These are phyloP conservation scores for Lutjanus argentimaculatus DNA, from an alignment of 2,797 vertebrate genomes.

Conservation along the genomic window DNA sequence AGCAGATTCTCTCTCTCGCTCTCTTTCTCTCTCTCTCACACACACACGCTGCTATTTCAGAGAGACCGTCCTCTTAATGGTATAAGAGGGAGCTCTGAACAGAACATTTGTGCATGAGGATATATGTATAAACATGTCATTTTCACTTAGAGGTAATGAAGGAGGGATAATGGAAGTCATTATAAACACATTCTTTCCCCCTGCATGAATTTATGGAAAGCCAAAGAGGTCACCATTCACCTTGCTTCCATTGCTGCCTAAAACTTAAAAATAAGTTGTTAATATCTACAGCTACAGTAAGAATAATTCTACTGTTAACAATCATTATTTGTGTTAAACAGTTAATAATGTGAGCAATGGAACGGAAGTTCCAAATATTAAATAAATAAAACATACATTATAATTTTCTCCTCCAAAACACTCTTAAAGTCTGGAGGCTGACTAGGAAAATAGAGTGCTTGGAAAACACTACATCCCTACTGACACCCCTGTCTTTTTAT, in stretches of 20 bases:
- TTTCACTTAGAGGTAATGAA: conserved; percentile 44
- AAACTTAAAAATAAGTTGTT: neutral
- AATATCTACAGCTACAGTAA: neutral
- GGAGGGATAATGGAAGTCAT: conserved; percentile 43
- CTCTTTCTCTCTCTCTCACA: neutral
- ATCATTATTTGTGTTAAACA: neutral
- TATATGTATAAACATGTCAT: conserved; percentile 63
- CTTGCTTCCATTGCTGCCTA: neutral
- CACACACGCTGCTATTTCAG: conserved; percentile 12
- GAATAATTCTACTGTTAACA: neutral
- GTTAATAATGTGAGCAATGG: no score
- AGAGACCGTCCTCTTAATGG: conserved; percentile 38
- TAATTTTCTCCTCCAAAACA: neutral
- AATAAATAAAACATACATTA: no score
- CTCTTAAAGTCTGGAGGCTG: neutral
- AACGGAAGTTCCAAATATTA: no score
- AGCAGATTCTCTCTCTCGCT: conserved; percentile 2
- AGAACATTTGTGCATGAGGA: conserved; percentile 52
- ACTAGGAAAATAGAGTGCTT: neutral
- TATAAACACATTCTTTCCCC: neutral
- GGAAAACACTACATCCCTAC: neutral
- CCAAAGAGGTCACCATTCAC: conserved; percentile 18
- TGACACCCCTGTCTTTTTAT: neutral
- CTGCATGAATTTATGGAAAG: conserved; percentile 8
- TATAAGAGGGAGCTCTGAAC: conserved; percentile 30